Evolutionary conservation across 2,888 invertebrate species (phyloP).

Genomic region (Mayetiola destructor): DNA sequence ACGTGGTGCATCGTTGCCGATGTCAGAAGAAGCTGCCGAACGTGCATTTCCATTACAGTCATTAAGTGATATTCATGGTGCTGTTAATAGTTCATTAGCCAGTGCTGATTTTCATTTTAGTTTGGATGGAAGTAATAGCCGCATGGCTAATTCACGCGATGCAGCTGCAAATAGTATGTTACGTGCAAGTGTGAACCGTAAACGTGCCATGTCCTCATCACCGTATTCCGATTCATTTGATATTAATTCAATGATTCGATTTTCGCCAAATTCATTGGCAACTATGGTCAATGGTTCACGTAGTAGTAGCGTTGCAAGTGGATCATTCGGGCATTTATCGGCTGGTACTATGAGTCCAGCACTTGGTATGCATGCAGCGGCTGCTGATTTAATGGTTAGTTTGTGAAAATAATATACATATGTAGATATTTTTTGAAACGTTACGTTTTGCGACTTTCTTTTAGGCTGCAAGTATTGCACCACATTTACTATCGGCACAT

Average conservation of each 20-base stretch:
- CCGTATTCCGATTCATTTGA: slow-evolving; percentile 92
- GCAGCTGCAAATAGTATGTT: slow-evolving; percentile 24
- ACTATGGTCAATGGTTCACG: slow-evolving; percentile 69
- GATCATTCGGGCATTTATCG: slow-evolving; percentile 92
- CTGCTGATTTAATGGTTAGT: slow-evolving; percentile 9
- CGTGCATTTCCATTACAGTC: too few relatives aligned
- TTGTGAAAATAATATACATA: too few relatives aligned
- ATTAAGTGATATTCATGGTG: slow-evolving; percentile 39
- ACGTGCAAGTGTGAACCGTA: slow-evolving; percentile 56
- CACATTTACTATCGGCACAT: slow-evolving; percentile 62
- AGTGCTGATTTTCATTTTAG: slow-evolving; percentile 83
- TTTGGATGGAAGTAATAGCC: slow-evolving; percentile 48
- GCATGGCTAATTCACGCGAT: background rate
- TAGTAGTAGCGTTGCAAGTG: slow-evolving; percentile 79
- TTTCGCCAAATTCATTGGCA: slow-evolving; percentile 82
- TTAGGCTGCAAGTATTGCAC: slow-evolving; percentile 35
- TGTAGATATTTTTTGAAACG: too few relatives aligned
- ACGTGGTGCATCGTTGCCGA: background rate
- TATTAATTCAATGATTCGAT: slow-evolving; percentile 88
- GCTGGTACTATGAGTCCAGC: slow-evolving; percentile 78
- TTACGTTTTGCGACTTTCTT: too few relatives aligned
- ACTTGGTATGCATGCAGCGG: slow-evolving; percentile 40
- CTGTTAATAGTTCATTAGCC: slow-evolving; percentile 46
- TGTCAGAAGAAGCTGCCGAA: too few relatives aligned
- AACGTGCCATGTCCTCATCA: slow-evolving; percentile 85